phyloP scores from a whole-genome alignment of 2,888 invertebrate species.

The Coenonympha arcania region DNA sequence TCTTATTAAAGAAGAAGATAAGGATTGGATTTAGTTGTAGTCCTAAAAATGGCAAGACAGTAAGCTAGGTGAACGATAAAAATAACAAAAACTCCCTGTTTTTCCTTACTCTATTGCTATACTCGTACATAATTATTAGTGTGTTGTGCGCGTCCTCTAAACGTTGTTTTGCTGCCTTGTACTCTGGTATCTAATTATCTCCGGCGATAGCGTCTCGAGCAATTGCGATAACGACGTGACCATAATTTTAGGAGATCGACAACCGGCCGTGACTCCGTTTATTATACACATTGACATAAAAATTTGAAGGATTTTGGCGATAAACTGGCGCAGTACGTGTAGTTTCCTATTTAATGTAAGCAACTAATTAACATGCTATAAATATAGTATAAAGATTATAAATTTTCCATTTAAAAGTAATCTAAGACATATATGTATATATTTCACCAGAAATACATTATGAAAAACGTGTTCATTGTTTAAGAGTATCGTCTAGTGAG shows the following conservation, averaged over 20 bases:
- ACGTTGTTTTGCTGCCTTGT: conserved; percentile 31
- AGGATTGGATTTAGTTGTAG: too few species aligned
- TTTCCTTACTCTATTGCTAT: neutral
- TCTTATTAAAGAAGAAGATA: too few species aligned
- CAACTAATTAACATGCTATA: neutral
- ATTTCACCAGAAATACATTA: too few species aligned
- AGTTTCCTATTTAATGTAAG: conserved; percentile 26
- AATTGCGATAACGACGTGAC: conserved; percentile 54
- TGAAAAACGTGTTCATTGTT: too few species aligned
- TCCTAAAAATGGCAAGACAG: too few species aligned
- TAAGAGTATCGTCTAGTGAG: too few species aligned
- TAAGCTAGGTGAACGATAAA: too few species aligned
- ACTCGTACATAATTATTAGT: neutral
- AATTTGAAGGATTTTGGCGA: conserved; percentile 59
- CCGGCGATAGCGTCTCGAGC: conserved; percentile 43
- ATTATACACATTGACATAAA: conserved; percentile 46
- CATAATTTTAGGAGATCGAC: conserved; percentile 70
- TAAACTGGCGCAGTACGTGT: conserved; percentile 53
- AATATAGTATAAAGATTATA: too few species aligned
- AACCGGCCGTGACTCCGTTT: conserved; percentile 70
- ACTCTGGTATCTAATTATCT: conserved; percentile 42
- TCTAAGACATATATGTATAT: too few species aligned
- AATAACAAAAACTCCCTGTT: too few species aligned
- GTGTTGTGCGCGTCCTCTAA: conserved; percentile 20
- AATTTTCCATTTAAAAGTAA: too few species aligned